A percentile compares a stretch with the other conserved stretches of the same genome.
Evolutionary conservation across 2,113 vertebrate species (phyloP).

Genomic region (Cyanistes caeruleus): DNA sequence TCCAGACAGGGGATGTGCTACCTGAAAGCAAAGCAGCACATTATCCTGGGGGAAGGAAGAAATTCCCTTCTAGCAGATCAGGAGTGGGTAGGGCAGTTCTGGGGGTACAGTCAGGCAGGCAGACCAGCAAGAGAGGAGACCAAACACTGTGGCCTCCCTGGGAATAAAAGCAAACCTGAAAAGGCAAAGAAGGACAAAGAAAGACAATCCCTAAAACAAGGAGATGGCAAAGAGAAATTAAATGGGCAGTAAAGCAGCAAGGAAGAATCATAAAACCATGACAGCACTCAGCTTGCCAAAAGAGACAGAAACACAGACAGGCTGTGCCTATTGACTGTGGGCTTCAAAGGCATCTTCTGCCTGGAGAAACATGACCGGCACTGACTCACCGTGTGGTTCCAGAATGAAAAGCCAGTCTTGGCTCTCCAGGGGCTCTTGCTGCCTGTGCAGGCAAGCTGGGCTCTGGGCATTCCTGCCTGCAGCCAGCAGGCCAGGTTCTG

Average conservation of each 20-base stretch:
- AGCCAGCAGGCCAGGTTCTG: neutral
- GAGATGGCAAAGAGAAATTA: neutral
- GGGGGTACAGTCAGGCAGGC: fast-evolving
- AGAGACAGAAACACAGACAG: neutral
- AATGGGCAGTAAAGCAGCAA: neutral
- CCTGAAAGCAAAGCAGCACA: neutral
- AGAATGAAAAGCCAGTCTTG: neutral
- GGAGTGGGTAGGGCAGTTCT: neutral
- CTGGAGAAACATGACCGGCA: neutral
- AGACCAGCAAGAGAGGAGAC: neutral
- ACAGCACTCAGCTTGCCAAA: neutral
- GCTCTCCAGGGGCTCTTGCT: neutral
- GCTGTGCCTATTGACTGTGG: neutral
- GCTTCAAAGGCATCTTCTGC: neutral
- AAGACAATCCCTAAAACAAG: neutral
- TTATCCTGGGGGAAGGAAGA: neutral
- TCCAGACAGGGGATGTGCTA: neutral
- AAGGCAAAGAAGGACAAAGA: neutral
- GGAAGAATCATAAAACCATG: neutral
- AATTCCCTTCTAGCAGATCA: neutral
- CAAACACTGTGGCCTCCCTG: neutral
- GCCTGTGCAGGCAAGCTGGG: neutral
- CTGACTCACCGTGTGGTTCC: neutral
- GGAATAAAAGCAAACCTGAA: neutral
- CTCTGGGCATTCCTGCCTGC: neutral